phyloP scores from a whole-genome alignment of 1,140 invertebrate genomes.

The Drosophila pectinifera region DNA sequence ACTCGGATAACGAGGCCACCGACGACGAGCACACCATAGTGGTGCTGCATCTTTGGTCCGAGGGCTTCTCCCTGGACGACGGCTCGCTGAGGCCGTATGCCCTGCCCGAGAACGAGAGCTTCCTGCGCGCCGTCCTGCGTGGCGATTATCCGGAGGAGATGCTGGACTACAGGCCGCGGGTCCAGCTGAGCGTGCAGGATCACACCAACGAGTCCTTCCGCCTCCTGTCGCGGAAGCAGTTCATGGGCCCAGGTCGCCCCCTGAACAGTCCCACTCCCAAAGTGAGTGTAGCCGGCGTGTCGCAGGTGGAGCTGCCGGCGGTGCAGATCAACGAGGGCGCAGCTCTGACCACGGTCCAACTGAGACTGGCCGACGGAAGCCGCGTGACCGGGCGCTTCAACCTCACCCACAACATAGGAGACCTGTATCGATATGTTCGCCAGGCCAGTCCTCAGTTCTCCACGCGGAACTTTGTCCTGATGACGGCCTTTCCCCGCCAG shows the following conservation, averaged over 20 bases:
- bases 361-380: constrained; percentile 61
- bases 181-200: constrained; percentile 60
- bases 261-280: constrained; percentile 15
- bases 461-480: constrained; percentile 38
- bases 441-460: constrained; percentile 50
- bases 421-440: constrained; percentile 60
- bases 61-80: constrained; percentile 65
- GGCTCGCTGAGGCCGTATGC: constrained; percentile 50
- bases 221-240: constrained; percentile 55
- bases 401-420: constrained; percentile 46
- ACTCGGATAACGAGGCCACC: constrained; percentile 45
- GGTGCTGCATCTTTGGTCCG: constrained; percentile 66
- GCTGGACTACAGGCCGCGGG: constrained; percentile 28
- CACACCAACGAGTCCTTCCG: constrained; percentile 61
- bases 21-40: constrained; percentile 57
- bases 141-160: constrained; percentile 65
- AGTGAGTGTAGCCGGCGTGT: accelerated
- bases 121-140: constrained; percentile 56
- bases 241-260: constrained; percentile 55
- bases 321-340: constrained; percentile 28
- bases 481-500: constrained; percentile 59
- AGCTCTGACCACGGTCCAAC: constrained; percentile 47
- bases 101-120: constrained; percentile 57
- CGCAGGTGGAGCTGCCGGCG: constrained; percentile 3
- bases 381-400: constrained; percentile 58